Base-by-base conservation (phyloP, 92 coral and sea anemone species). In the Actinernus sp. region DNA sequence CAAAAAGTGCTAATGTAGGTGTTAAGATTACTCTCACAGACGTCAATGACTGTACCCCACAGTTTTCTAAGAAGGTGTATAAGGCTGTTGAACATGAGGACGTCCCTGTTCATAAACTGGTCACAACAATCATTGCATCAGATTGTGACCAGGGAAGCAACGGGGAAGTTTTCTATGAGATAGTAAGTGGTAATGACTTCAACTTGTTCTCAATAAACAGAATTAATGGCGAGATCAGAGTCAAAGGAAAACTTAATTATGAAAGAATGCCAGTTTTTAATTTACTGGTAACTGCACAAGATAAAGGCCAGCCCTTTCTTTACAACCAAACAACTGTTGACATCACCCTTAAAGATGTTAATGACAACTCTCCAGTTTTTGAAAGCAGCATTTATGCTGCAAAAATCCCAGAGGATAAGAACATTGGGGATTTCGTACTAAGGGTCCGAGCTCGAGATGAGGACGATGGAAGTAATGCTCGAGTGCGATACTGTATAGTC, bases 41-140 rank as follows among this genome's bases (percentile, higher is more conserved):
- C 59, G 93, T 87, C 0, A 94, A 94, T 63, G 98, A 94, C 61
- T 91, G 97, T 21, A 37, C 29, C n/a, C 98, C 98, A 4, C 81
- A 80, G 71, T 94, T 94, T 61, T 66, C 79, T 1, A 57, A 76
- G 57, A 46, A 26, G 16, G 62, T 58, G 1, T 94, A 94, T 61
- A 34, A 62, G 4, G 79, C 55, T 3, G 39, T 19, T 3, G 60
- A 91, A 23, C 78, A 17, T 0, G 98, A 94, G 51, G 59, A 93
- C 46, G 71, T 67, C 21, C 63, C 51, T 2, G 48, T 43, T 5
- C 81, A 85, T 3, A 37, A 71, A 0, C 66, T 60, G 0, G 82
- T 93, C 21, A 31, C 78, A 22, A 73, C 77, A 31, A 64, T 88
- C 19, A 73, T 72, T 21, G 98, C 98, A 11, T 74, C 90, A 3